Evolutionary conservation across 2,113 vertebrate genomes (phyloP), one percentile per base, ranked within the genome.

Genomic region (Phylloscopus trochiloides): DNA sequence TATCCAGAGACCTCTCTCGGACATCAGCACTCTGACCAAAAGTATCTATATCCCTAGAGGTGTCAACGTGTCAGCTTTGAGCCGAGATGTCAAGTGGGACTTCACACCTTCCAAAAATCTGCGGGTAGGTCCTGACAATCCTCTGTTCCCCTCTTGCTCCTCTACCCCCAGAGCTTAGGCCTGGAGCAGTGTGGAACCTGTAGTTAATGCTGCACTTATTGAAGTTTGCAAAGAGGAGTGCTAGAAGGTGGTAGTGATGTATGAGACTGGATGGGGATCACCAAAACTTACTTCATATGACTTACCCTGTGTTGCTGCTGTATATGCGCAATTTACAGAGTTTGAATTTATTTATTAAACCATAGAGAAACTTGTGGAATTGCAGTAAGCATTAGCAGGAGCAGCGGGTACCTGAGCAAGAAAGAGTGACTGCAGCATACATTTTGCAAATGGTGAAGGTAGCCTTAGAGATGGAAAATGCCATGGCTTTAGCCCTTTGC

Each of bases 31-130:
- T 96, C 95, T 99, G 74, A 99, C 99, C 36, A 97, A 99, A 91
- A 99, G 99, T 92, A 99, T 99, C 97, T 99, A 99, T 97, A 99
- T 99, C 94, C 99, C 99, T 86, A 98, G 99, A 97, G 99, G 99
- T 86, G 98, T 99, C 48, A 99, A 99, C 8, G 99, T 99, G 34
- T 98, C 99, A 17, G 99, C 99, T 87, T 98, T 99, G 70, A 99
- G 98, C 97, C 97, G 98, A 97, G 99, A 99, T 96, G 32, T 99
- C 80, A 99, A 99, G 96, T 99, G 99, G 99, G 99, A 99, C 52
- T 99, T 99, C 94, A 96, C 96, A 21, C 99, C 99, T 57, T 96
- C 88, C 95, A 99, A 99, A 98, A 99, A 97, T 65, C 93, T 99
- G 45, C 98, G 99, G 98, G 99, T 99, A 97, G 17, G 98, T 97